Conservation (phyloP, 2,797 vertebrate genomes). For the Hylomyscus alleni region DNA sequence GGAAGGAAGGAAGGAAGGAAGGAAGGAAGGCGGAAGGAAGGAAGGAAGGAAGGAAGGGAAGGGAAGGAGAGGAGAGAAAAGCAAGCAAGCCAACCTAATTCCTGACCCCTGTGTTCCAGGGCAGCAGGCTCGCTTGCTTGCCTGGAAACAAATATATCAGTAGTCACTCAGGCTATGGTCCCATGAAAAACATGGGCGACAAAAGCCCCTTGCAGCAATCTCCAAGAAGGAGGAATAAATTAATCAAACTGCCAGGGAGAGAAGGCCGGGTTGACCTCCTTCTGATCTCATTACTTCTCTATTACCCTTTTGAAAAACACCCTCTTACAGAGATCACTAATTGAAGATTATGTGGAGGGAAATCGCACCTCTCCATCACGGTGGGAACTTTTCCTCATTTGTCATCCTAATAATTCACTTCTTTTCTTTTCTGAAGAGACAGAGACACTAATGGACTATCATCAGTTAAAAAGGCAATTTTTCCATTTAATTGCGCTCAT, state of each 20-base stretch:
- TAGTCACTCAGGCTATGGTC: slow-evolving; percentile 84
- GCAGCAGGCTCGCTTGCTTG: slow-evolving; percentile 64
- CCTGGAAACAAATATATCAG: slow-evolving; percentile 80
- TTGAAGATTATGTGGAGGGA: slow-evolving; percentile 94
- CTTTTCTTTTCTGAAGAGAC: slow-evolving; percentile 91
- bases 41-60: fast-evolving
- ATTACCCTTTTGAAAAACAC: slow-evolving; percentile 94
- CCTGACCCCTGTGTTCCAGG: slow-evolving; percentile 68
- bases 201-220: slow-evolving; percentile 93
- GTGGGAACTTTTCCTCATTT: slow-evolving; percentile 91
- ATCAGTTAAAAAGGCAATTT: slow-evolving; percentile 92
- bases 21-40: fast-evolving
- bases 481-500: slow-evolving; percentile 93
- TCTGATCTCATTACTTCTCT: slow-evolving; percentile 95
- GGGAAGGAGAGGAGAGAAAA: neutral
- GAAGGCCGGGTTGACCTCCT: slow-evolving; percentile 94
- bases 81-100: slow-evolving; percentile 37
- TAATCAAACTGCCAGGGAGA: slow-evolving; percentile 97
- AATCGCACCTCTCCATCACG: slow-evolving; percentile 92
- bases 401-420: slow-evolving; percentile 93
- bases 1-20: neutral
- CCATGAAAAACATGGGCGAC: slow-evolving; percentile 91
- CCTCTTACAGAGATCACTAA: slow-evolving; percentile 95
- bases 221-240: slow-evolving; percentile 94
- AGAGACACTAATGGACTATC: slow-evolving; percentile 92